A percentile compares a stretch with the other conserved stretches of the same genome.
Evolutionary conservation across 2,888 invertebrate species (phyloP).

Genomic region (Dynastes hyllus): DNA sequence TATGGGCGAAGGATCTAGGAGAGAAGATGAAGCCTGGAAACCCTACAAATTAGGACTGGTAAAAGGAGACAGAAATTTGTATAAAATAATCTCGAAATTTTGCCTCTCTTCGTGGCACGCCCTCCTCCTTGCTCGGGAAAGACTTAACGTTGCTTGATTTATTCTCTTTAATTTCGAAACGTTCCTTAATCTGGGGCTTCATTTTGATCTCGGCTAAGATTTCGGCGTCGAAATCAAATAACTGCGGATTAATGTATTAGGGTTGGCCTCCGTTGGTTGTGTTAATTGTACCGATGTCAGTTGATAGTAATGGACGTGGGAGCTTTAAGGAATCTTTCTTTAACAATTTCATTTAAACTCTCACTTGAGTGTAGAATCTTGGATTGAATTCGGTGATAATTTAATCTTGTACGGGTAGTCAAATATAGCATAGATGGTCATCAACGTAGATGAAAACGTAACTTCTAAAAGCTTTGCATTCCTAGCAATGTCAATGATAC

Average conservation of each 20-base stretch:
- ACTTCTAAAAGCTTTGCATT: too few species aligned
- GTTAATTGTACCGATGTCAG: slow-evolving; percentile 6
- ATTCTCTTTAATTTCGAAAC: slow-evolving; percentile 35
- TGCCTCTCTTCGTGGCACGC: not conserved
- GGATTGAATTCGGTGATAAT: too few species aligned
- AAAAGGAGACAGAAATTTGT: slow-evolving; percentile 16
- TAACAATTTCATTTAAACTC: too few species aligned
- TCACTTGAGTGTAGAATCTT: too few species aligned
- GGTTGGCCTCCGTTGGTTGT: not conserved
- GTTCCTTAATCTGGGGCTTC: slow-evolving; percentile 2
- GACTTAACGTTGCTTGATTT: slow-evolving; percentile 27
- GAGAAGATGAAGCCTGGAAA: slow-evolving; percentile 3
- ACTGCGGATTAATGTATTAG: slow-evolving; percentile 10
- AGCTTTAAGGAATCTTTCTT: too few species aligned
- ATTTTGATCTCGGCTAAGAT: slow-evolving; percentile 1
- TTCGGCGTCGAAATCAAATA: not conserved
- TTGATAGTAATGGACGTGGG: not conserved
- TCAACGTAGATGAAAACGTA: too few species aligned
- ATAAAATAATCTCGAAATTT: slow-evolving; percentile 30
- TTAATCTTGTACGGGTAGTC: too few species aligned
- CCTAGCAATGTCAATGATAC: too few species aligned
- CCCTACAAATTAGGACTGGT: slow-evolving; percentile 6
- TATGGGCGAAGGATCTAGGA: not conserved
- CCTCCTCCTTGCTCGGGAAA: not conserved
- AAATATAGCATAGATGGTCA: too few species aligned